phyloP scores from a whole-genome alignment of 2,113 vertebrate species.

The Rhipidura dahli region DNA sequence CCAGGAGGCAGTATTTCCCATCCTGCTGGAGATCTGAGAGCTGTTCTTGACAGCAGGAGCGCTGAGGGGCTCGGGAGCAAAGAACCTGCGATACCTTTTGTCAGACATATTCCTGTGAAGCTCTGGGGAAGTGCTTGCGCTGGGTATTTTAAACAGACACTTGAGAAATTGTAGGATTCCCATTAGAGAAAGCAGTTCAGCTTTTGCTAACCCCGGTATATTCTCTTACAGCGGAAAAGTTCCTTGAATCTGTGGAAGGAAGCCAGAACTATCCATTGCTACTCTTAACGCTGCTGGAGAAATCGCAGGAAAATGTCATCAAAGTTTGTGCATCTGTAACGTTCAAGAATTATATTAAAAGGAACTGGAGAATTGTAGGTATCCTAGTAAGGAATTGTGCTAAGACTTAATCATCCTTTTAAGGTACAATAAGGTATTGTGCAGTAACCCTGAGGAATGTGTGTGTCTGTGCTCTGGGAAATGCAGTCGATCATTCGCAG shows the following conservation, averaged over 20 bases:
- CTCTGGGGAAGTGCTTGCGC: background rate
- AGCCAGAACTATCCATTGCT: conserved; percentile 94
- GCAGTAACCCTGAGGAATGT: background rate
- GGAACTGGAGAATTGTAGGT: conserved; percentile 98
- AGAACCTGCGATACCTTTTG: background rate
- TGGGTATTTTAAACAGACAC: background rate
- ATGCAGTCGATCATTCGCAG: background rate
- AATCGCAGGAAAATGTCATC: conserved; percentile 95
- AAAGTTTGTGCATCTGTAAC: conserved; percentile 97
- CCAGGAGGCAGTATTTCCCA: background rate
- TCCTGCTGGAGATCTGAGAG: background rate
- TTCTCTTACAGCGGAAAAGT: conserved; percentile 90
- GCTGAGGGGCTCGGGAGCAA: background rate
- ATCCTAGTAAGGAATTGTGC: background rate
- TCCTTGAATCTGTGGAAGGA: conserved; percentile 95
- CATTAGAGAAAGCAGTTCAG: background rate
- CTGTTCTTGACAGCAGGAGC: background rate
- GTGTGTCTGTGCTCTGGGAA: background rate
- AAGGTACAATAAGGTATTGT: background rate
- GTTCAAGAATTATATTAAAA: conserved; percentile 99
- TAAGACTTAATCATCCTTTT: background rate
- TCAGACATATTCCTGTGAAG: background rate
- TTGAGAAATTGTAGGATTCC: background rate
- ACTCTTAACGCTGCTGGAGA: conserved; percentile 91
- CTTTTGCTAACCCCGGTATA: background rate